Base-by-base conservation (phyloP, 2,888 invertebrate genomes). In the Buathra laborator region DNA sequence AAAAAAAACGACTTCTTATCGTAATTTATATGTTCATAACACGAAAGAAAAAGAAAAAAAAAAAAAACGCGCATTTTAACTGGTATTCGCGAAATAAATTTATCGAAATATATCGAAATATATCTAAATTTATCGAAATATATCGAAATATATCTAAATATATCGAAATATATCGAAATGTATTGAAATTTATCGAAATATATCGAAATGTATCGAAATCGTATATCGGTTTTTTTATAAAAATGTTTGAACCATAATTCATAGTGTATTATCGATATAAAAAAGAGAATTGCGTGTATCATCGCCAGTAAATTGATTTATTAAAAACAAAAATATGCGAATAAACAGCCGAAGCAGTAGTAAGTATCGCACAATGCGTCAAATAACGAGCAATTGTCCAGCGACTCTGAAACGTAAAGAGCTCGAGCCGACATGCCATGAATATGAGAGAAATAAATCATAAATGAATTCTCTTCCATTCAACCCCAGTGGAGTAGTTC, bases 401-500 rank as follows among this genome's bases (percentile, higher is more conserved):
- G 29, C 59, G 32, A 62, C 29, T 14, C 29, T 14, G 10, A 3
- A 48, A 48, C 48, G 48, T 12, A 48, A 48, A 66, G 74, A 75
- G 74, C 68, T 56, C 78, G 43, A 81, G 84, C 67, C 44, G 62
- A 75, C 74, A 43, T 68, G 67, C 56, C 68, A 67, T 76, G 75
- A 80, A 76, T 76, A 67, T 51, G 51, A 75, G 68, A 44, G 67
- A 64, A 81, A 85, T 81, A 85, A 81, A 85, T 85, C 84, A 70
- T 37, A 46, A 85, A 75, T 70, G 75, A 85, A 81, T 85, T 85
- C 78, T 77, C 81, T 78, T 75, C 70, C 70, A 70, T 81, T 85
- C 78, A 46, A 53, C 51, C 19, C 19, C 12, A 3, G 24, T 37
- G 37, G 37, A 37, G 37, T 59, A 24, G 19, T 59, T 62, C 74